phyloP scores from a whole-genome alignment of 2,797 vertebrate genomes.

The Sphenopsis melanotis region DNA sequence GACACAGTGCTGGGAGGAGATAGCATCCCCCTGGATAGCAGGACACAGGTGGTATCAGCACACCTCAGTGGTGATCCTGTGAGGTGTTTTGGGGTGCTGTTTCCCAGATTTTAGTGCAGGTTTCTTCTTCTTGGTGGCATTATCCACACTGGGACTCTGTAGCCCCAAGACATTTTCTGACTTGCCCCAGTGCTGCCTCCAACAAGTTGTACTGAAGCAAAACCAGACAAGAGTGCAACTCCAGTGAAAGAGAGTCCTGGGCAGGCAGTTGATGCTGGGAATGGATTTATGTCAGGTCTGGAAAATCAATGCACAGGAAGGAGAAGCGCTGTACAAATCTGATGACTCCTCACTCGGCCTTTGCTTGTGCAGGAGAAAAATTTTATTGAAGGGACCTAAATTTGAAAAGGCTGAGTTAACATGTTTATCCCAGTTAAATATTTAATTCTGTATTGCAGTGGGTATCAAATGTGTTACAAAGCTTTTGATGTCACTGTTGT shows the following conservation, averaged over 20 bases:
- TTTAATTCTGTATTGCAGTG: neutral
- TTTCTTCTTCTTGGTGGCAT: neutral
- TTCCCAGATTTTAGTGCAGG: neutral
- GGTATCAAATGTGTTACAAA: neutral
- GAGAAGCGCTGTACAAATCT: neutral
- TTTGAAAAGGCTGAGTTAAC: neutral
- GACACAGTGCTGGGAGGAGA: neutral
- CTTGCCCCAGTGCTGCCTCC: neutral
- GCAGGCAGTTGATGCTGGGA: neutral
- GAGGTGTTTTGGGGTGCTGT: neutral
- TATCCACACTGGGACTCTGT: neutral
- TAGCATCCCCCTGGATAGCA: neutral
- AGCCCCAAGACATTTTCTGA: neutral
- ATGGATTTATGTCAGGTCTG: neutral
- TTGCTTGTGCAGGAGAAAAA: neutral
- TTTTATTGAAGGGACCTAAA: neutral
- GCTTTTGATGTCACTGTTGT: neutral
- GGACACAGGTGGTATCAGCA: neutral
- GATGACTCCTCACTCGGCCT: neutral
- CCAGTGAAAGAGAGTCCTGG: neutral
- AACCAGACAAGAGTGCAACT: neutral
- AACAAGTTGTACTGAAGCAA: neutral
- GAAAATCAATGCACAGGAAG: neutral
- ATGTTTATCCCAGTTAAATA: neutral
- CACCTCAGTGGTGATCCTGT: accelerated